Evolutionary conservation across 2,113 vertebrate species (phyloP).

Genomic region (Notothenia coriiceps): DNA sequence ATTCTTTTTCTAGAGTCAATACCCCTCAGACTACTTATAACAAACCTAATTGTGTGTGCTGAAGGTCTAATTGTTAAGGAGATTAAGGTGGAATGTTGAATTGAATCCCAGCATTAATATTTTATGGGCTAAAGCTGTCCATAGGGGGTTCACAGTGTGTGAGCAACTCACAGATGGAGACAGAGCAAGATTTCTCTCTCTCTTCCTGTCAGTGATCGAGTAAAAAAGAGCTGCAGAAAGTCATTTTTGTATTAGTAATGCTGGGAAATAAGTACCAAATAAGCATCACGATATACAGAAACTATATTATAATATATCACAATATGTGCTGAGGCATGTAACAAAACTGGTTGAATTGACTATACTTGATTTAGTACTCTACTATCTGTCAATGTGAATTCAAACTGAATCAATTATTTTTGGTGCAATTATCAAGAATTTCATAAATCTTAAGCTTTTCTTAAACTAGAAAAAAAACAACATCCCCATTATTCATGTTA

Average conservation of each 20-base stretch:
- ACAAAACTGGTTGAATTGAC: neutral
- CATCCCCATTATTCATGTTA: no score
- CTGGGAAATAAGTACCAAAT: neutral
- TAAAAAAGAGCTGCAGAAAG: neutral
- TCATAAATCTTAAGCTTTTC: neutral
- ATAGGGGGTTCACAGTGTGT: slow-evolving; percentile 81
- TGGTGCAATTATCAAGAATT: neutral
- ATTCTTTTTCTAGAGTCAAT: slow-evolving; percentile 49
- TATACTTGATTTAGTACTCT: neutral
- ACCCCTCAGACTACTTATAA: slow-evolving; percentile 36
- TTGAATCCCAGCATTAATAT: slow-evolving; percentile 84
- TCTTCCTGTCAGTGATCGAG: slow-evolving; percentile 11
- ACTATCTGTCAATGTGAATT: neutral
- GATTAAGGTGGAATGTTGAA: slow-evolving; percentile 79
- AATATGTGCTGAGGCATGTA: neutral
- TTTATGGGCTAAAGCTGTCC: slow-evolving; percentile 81
- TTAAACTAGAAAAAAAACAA: no score
- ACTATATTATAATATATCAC: neutral
- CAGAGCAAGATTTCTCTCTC: slow-evolving; percentile 55
- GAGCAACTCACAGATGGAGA: slow-evolving; percentile 77
- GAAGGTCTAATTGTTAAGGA: slow-evolving; percentile 72
- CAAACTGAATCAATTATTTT: neutral
- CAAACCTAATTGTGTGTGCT: slow-evolving; percentile 56
- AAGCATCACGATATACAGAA: neutral
- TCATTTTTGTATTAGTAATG: slow-evolving; percentile 4